Evolutionary conservation across 2,113 vertebrate species (phyloP).

Genomic region (Tragelaphus scriptus): DNA sequence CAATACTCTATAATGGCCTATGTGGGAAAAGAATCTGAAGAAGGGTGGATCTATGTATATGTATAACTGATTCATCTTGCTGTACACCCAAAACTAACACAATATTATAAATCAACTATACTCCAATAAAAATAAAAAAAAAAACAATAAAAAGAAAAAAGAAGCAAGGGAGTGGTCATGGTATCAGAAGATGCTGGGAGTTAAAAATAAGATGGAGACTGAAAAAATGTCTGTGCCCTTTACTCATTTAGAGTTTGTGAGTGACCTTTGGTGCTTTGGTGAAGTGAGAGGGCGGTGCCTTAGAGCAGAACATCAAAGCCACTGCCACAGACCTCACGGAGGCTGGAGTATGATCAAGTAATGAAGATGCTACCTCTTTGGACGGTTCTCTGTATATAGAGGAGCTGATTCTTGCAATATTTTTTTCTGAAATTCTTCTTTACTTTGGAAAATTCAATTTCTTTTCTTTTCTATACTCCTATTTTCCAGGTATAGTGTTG

Average conservation of each 20-base stretch:
- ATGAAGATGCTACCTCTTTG: neutral
- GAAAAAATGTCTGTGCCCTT: neutral
- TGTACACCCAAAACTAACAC: neutral
- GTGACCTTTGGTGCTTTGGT: neutral
- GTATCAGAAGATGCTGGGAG: neutral
- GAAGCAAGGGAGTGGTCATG: neutral
- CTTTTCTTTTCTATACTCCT: neutral
- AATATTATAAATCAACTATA: neutral
- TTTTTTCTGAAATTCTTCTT: neutral
- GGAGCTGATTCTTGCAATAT: neutral
- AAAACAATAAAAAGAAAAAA: neutral
- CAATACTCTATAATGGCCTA: neutral
- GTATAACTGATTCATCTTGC: neutral
- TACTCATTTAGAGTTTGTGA: neutral
- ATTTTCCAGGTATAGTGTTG: neutral
- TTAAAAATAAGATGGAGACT: neutral
- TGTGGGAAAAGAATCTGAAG: neutral
- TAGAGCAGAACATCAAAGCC: neutral
- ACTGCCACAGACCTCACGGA: neutral
- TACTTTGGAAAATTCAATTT: neutral
- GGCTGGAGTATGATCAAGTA: neutral
- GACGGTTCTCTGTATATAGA: neutral
- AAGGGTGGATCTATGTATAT: neutral
- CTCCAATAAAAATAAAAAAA: neutral
- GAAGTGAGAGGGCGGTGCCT: neutral